Base-by-base conservation (phyloP, 2,888 invertebrate genomes). In the Pyrrhia umbra region DNA sequence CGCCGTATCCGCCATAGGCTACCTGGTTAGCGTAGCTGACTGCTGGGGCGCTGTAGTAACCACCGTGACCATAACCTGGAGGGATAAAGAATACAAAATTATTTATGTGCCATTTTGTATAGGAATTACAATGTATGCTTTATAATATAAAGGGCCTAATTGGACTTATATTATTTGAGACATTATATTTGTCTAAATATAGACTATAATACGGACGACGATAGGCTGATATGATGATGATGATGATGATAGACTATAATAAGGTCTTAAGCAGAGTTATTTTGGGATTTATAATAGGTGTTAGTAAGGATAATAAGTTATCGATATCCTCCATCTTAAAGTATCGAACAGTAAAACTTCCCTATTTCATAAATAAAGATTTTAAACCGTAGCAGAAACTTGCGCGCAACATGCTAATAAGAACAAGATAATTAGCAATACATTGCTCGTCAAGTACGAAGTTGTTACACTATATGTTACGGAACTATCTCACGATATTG, bases 1-100 rank as follows among this genome's bases (percentile, higher is more conserved):
- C 64, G 46, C 75, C 75, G 23, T 89, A 86, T 13, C 86, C 86
- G 62, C 85, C 82, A 18, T 75, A 74, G 0, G 77, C 67, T 13
- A 80, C 77, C 58, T 83, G 85, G 82, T 79, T 85, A 27, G 78
- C 58, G 80, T 85, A 84, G 81, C 84, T 84, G 39, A 82, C 80
- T 3, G 85, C 89, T 42, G 85, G 88, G 49, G 77, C 79, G 54
- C 77, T 73, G 65, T 85, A 77, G 72, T 88, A 85, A 37, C 75
- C 77, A 1, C 77, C 74, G 37, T 76, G 77, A 39, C 75, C 75
- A 15, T 75, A 77, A 8, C 88, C 88, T 87, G 68, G 1, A 49
- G 40, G 42, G n/a, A n/a, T n/a, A 23, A 66, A 56, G 52, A 25
- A 23, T 8, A 25, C 5, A n/a, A n/a, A 3, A 34, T 34, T 34